Evolutionary conservation across 2,888 invertebrate species (phyloP), one percentile per base, ranked within the genome.

Genomic region (Ichneumoninae sp.): DNA sequence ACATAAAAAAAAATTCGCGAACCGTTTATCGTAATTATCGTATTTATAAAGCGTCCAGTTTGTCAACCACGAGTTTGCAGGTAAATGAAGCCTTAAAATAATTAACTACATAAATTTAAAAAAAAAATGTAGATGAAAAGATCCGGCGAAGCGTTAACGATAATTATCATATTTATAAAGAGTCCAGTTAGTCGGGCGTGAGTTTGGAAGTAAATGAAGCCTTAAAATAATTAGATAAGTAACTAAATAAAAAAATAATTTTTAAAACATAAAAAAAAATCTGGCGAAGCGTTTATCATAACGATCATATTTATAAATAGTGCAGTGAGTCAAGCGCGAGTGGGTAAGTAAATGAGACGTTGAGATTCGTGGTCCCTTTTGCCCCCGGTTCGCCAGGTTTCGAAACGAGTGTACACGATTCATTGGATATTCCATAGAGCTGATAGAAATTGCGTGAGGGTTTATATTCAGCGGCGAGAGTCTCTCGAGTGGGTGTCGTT

Each of bases 361-460:
- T 44, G 81, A 63, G 73, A 77, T 83, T 76, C 73, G 80, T 52
- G 36, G 44, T 8, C 47, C 26, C 5, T 7, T 13, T 54, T 30
- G n/a, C 68, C 16, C 16, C 52, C 50, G 3, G 3, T 60, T 8
- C 40, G 10, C 47, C 6, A 2, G 30, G 63, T 69, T 36, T 50
- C 69, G 73, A 65, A 81, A 77, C 77, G 74, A 81, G 77, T 74
- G 40, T 69, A 36, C 47, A 65, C 73, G 73, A 83, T 84, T 54
- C 68, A 77, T 81, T 81, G 65, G 63, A 77, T 81, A 81, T 81
- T 84, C 83, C 80, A 78, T 85, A 52, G 50, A 33, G 57, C 65
- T 69, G 66, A 52, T 76, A 84, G 70, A 84, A 87, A 86, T 86
- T 79, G 79, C 75, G 70, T 52, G 47, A 73, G 65, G 75, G 68